Percentiles rank a stretch among this genome's conserved stretches.
Conservation (phyloP, 2,113 vertebrate species). For the Typhlomys cinereus region DNA sequence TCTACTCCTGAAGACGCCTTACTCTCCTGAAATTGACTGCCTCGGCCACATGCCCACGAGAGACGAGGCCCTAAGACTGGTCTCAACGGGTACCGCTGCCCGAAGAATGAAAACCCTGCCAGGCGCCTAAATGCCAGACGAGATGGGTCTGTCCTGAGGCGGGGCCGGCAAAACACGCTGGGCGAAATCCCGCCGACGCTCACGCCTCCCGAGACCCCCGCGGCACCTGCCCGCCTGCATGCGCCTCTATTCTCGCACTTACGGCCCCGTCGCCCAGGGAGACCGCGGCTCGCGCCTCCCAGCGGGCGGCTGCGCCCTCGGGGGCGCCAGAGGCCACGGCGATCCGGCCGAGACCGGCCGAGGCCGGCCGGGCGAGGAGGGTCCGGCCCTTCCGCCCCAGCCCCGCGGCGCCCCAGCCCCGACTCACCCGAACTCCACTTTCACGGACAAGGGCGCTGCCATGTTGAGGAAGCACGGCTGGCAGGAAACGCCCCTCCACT, state of each 20-base stretch:
- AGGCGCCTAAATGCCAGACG: not conserved
- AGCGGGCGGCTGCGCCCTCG: not conserved
- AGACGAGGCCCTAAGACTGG: not conserved
- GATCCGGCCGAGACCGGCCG: not conserved
- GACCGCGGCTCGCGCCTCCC: not conserved
- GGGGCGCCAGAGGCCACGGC: too few species aligned
- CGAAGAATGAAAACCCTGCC: not conserved
- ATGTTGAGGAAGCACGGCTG: conserved; percentile 85
- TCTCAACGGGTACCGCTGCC: not conserved
- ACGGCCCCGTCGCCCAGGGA: conserved; percentile 56
- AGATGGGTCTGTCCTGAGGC: not conserved
- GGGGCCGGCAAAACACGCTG: not conserved
- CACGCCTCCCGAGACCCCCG: not conserved
- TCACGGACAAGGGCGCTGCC: conserved; percentile 92
- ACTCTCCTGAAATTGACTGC: not conserved
- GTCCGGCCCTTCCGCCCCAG: not conserved
- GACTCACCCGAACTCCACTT: conserved; percentile 95
- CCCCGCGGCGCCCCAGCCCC: conserved; percentile 12
- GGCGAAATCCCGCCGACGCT: not conserved
- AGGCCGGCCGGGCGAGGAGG: not conserved
- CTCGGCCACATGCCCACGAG: not conserved
- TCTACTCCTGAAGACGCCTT: not conserved
- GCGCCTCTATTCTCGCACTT: conserved; percentile 68
- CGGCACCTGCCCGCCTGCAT: not conserved
- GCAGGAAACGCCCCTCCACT: conserved; percentile 57